Conservation (phyloP, 1,140 invertebrate genomes). For the Solenopsis invicta region DNA sequence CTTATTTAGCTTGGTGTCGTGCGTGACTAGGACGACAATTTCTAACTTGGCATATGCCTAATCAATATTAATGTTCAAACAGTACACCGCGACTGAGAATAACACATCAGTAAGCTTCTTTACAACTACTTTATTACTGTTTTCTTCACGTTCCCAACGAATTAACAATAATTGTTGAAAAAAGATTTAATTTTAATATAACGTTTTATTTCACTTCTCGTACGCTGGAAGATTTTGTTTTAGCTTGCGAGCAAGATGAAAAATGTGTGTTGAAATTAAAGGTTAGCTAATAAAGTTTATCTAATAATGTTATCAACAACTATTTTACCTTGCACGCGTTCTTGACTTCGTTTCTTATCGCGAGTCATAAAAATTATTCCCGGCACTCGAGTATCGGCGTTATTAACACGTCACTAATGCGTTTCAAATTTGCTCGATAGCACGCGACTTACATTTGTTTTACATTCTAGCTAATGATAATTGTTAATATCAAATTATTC, state of each 20-base stretch:
- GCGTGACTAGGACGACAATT: conserved; percentile 59
- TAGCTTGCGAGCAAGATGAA: neutral
- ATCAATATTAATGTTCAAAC: conserved; percentile 74
- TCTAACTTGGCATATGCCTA: conserved; percentile 30
- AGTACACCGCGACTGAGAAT: conserved; percentile 58
- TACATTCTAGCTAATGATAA: neutral
- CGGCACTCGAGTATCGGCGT: conserved; percentile 8
- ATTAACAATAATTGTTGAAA: neutral
- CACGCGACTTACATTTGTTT: neutral
- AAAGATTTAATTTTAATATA: neutral
- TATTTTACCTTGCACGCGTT: conserved; percentile 36
- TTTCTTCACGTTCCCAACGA: neutral
- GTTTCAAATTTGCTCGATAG: conserved; percentile 38
- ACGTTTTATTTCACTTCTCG: neutral
- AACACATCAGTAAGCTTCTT: conserved; percentile 19
- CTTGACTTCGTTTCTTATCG: conserved; percentile 65
- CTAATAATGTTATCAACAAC: conserved; percentile 55
- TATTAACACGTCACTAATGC: conserved; percentile 56
- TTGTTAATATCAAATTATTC: neutral
- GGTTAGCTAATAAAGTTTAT: no score
- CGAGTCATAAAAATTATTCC: conserved; percentile 44
- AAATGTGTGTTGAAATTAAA: conserved; percentile 22
- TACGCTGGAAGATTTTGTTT: neutral
- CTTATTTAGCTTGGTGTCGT: conserved; percentile 18
- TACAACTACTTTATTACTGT: neutral